Conservation (phyloP, 2,797 vertebrate species). For the Sebastes miniatus region DNA sequence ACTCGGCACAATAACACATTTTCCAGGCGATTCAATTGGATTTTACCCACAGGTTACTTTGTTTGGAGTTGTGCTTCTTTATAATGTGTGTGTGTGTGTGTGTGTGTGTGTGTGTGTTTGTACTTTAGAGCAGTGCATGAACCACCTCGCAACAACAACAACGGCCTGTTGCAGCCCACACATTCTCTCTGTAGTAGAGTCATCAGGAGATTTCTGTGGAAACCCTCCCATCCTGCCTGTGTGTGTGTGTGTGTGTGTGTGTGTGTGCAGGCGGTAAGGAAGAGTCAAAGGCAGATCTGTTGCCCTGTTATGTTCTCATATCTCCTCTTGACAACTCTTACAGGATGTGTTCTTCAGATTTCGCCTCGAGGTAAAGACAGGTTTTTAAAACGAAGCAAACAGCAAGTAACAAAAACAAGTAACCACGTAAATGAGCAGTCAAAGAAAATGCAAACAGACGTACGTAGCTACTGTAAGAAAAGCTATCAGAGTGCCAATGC, state of each 20-base stretch:
- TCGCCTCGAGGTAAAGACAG: constrained; percentile 53
- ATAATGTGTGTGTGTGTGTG: background rate
- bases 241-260: constrained; percentile 19
- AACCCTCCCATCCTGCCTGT: constrained; percentile 55
- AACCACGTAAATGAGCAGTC: constrained; percentile 27
- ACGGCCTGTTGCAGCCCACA: constrained; percentile 66
- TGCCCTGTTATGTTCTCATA: constrained; percentile 59
- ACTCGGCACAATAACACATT: background rate
- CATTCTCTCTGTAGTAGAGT: constrained; percentile 62
- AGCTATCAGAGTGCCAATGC: background rate
- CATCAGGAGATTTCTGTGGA: constrained; percentile 67
- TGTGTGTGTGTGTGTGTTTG: constrained; percentile 13
- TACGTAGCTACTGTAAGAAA: background rate
- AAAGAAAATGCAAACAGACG: constrained; percentile 16
- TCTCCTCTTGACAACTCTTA: constrained; percentile 55
- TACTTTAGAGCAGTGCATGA: constrained; percentile 33
- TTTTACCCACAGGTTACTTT: constrained; percentile 48
- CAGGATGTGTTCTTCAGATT: constrained; percentile 54
- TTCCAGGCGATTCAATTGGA: constrained; percentile 29
- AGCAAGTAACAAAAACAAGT: constrained; percentile 7
- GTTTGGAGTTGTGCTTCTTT: constrained; percentile 32
- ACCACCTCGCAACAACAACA: constrained; percentile 47
- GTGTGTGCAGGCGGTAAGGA: constrained; percentile 13
- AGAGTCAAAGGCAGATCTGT: constrained; percentile 55
- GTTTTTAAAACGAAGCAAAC: constrained; percentile 50